phyloP scores from a whole-genome alignment of 2,888 invertebrate species.

The Microdon myrmicae region DNA sequence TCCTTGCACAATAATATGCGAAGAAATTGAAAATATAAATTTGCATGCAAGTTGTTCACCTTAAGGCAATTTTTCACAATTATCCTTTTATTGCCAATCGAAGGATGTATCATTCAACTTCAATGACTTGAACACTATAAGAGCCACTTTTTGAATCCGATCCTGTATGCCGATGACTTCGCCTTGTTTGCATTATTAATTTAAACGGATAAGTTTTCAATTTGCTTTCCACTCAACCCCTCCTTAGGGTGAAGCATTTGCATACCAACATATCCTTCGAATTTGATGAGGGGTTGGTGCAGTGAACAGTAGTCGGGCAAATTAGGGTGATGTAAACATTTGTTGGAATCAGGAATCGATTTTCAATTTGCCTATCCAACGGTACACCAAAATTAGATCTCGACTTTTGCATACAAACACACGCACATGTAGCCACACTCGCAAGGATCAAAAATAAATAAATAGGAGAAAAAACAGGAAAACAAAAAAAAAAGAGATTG shows the following conservation, averaged over 20 bases:
- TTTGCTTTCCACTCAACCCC: slow-evolving; percentile 29
- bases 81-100: slow-evolving; percentile 35
- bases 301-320: slow-evolving; percentile 10
- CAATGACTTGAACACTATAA: slow-evolving; percentile 13
- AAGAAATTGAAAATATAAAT: slow-evolving; percentile 20
- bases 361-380: slow-evolving; percentile 42
- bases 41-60: slow-evolving; percentile 30
- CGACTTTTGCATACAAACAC: background rate
- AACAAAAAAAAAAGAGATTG: too few relatives aligned
- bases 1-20: too few relatives aligned
- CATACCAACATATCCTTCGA: slow-evolving; percentile 17
- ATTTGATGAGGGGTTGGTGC: slow-evolving; percentile 5
- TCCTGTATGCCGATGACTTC: too few relatives aligned
- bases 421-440: too few relatives aligned
- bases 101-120: slow-evolving; percentile 3
- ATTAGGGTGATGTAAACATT: slow-evolving; percentile 32
- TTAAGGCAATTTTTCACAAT: slow-evolving; percentile 26
- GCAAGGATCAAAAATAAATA: too few relatives aligned
- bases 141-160: background rate
- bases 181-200: slow-evolving; percentile 36
- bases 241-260: slow-evolving; percentile 31
- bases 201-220: slow-evolving; percentile 45
- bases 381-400: slow-evolving; percentile 21
- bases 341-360: slow-evolving; percentile 45
- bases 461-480: too few relatives aligned